These are phyloP conservation scores for Rhodophaea formosa DNA, from an alignment of 2,888 invertebrate genomes.

Conservation along the genomic window DNA sequence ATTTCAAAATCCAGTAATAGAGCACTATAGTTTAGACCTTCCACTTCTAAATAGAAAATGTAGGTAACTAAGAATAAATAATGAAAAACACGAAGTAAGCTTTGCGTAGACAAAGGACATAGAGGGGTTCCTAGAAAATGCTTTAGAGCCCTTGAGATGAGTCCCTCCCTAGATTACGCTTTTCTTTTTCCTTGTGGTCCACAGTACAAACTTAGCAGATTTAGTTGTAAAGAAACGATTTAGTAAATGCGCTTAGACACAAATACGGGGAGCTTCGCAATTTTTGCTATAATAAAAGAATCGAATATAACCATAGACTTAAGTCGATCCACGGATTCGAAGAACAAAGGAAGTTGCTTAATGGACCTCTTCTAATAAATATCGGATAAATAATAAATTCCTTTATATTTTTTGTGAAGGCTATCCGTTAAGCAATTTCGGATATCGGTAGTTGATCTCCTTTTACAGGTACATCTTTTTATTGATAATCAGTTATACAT, in stretches of 20 bases:
- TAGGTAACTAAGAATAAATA: slow-evolving; percentile 36
- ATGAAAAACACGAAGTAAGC: slow-evolving; percentile 52
- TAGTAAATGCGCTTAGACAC: slow-evolving; percentile 53
- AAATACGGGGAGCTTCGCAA: slow-evolving; percentile 62
- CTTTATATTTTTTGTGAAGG: slow-evolving; percentile 10
- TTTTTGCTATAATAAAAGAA: slow-evolving; percentile 43
- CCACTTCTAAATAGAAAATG: slow-evolving; percentile 39
- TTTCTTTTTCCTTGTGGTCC: slow-evolving; percentile 45
- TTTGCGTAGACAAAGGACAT: slow-evolving; percentile 63
- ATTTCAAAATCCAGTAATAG: slow-evolving; percentile 47
- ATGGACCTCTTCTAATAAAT: slow-evolving; percentile 28
- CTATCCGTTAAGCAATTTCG: slow-evolving; percentile 28
- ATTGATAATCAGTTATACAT: slow-evolving; percentile 8
- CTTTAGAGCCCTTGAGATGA: slow-evolving; percentile 56
- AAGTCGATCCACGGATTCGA: slow-evolving; percentile 27
- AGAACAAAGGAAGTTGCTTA: slow-evolving; percentile 30
- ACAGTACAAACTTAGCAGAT: slow-evolving; percentile 51
- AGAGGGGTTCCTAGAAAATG: slow-evolving; percentile 58
- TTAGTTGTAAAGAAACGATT: slow-evolving; percentile 58
- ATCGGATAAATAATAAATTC: not conserved
- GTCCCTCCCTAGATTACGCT: slow-evolving; percentile 37
- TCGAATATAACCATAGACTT: slow-evolving; percentile 28
- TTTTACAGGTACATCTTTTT: slow-evolving; percentile 14
- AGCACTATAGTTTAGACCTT: slow-evolving; percentile 49
- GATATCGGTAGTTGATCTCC: slow-evolving; percentile 3